Evolutionary conservation across 2,797 vertebrate species (phyloP).

Genomic region (Phrynocephalus forsythii): DNA sequence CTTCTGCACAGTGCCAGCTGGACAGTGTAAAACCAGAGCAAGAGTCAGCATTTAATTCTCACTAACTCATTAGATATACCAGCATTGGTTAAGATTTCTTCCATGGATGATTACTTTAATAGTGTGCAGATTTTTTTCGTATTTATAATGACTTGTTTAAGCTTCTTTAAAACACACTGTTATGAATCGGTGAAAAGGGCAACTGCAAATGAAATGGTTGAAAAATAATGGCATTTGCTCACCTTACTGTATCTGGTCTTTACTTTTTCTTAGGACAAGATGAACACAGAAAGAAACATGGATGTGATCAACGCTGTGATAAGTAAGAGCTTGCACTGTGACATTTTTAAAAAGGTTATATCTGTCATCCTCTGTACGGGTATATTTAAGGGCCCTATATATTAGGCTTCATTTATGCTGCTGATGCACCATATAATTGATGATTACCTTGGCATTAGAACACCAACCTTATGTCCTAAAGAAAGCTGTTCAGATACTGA

Average conservation of each 20-base stretch:
- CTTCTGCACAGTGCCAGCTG: not conserved
- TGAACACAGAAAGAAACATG: conserved; percentile 23
- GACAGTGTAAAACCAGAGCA: not conserved
- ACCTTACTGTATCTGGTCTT: conserved; percentile 32
- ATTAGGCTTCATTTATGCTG: not conserved
- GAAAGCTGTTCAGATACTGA: not conserved
- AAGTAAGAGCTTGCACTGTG: conserved; percentile 25
- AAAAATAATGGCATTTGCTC: conserved; percentile 38
- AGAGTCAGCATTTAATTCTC: not conserved
- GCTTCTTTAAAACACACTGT: conserved; percentile 54
- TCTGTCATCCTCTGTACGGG: not conserved
- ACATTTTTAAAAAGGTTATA: conserved; percentile 55
- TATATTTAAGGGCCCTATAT: not conserved
- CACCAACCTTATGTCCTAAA: not conserved
- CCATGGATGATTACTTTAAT: conserved; percentile 31
- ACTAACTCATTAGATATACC: conserved; percentile 1
- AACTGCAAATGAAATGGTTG: conserved; percentile 49
- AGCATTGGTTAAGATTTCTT: conserved; percentile 3
- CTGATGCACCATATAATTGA: not conserved
- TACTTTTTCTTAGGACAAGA: conserved; percentile 25
- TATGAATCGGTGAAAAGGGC: conserved; percentile 59
- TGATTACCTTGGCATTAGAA: not conserved
- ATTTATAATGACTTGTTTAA: conserved; percentile 22
- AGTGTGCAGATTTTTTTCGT: conserved; percentile 29
- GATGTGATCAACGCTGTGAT: conserved; percentile 11